Percentiles rank a stretch among this genome's conserved stretches.
These are phyloP conservation scores for Melanerpes aurifrons DNA, from an alignment of 2,113 vertebrate genomes.

Conservation along the genomic window DNA sequence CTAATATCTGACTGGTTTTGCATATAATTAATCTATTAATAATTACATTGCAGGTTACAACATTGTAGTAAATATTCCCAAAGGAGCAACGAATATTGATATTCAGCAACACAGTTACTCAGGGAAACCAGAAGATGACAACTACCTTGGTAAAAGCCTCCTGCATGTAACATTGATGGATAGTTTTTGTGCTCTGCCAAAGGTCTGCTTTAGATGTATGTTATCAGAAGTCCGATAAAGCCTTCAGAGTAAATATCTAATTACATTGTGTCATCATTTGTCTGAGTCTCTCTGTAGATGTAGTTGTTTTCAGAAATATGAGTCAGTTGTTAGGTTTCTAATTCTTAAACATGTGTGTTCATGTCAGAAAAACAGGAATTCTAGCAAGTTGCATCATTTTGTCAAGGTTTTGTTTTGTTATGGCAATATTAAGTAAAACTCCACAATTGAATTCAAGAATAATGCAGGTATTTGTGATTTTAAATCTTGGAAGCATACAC, in stretches of 20 bases:
- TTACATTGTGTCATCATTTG: background rate
- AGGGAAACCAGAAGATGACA: conserved; percentile 94
- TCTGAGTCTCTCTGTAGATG: background rate
- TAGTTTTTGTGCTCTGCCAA: background rate
- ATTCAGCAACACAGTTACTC: conserved; percentile 95
- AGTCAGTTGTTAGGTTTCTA: background rate
- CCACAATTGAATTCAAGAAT: background rate
- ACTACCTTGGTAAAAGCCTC: conserved; percentile 90
- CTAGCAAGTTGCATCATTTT: background rate
- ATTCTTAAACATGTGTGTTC: background rate
- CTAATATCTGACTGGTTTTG: background rate
- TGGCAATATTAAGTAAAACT: background rate
- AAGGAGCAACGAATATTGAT: conserved; percentile 95
- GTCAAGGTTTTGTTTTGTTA: background rate
- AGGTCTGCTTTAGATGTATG: background rate
- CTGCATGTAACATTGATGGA: background rate
- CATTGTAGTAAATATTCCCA: conserved; percentile 89
- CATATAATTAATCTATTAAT: conserved; percentile 28
- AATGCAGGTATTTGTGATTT: background rate
- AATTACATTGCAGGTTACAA: conserved; percentile 88
- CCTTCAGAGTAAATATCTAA: background rate
- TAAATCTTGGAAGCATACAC: background rate
- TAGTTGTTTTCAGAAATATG: background rate
- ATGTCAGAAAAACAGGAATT: background rate
- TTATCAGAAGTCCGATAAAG: background rate